Base-by-base conservation (phyloP, 2,888 invertebrate species). In the Ophioninae sp. region DNA sequence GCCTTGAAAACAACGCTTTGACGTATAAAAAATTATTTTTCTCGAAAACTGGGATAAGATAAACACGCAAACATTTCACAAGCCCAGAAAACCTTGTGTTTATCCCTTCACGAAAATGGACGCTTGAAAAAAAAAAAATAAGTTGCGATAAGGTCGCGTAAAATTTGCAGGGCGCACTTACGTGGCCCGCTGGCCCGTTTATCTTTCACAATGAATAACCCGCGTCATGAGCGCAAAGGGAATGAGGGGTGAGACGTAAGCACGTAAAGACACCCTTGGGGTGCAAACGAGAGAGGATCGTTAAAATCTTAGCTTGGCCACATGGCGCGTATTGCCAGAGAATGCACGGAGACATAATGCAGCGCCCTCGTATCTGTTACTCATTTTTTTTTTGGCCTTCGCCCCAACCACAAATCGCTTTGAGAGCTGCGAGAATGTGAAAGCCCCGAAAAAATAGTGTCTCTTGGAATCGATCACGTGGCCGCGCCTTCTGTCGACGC, bases 301-400 rank as follows among this genome's bases (percentile, higher is more conserved):
- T 85, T 78, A 80, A 81, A 70, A 79, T 85, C 83, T 81, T 85
- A 72, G 75, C 70, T 0, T 23, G 74, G 61, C 81, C 84, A 84
- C 84, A 84, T 84, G 84, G 81, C 81, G 81, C 75, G 64, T 67
- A 72, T 79, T 81, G 67, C 75, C 57, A 44, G 77, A 57, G 23
- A 62, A 59, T 59, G 69, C 30, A 56, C 61, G 59, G n/a, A 76
- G 61, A 69, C 44, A 50, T 39, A 73, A 67, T 59, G n/a, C 78
- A 64, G 74, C 84, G 64, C 62, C 77, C 57, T 62, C 56, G 57
- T 70, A 56, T 78, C 72, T 67, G 57, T 81, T 81, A 75, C 69
- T 81, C 61, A 68, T 68, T 21, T 3, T 59, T 37, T 72, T 39
- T 56, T 64, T 62, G 23, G 21, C 2, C 21, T 10, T 21, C 67